phyloP scores from a whole-genome alignment of 2,113 vertebrate species.

The Pollimyrus isidori region DNA sequence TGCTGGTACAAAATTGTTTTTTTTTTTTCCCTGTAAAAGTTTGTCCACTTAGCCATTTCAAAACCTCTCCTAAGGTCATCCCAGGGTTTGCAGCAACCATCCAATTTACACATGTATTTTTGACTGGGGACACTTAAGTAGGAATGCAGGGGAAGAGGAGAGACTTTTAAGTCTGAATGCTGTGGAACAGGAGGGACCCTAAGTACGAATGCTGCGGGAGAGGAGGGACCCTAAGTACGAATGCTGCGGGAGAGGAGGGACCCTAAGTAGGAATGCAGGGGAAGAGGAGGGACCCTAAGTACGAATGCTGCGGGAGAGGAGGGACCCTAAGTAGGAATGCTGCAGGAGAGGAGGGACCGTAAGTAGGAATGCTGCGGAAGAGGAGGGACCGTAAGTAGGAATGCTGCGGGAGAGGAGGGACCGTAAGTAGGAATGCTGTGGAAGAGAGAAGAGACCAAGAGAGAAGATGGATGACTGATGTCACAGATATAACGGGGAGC shows the following conservation, averaged over 20 bases:
- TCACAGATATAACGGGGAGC: neutral
- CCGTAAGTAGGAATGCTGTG: neutral
- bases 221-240: neutral
- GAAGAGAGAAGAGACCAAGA: neutral
- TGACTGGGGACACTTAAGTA: neutral
- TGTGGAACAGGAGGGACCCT: neutral
- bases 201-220: too few species aligned
- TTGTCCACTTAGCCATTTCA: neutral
- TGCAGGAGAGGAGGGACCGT: too few species aligned
- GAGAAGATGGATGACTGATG: neutral
- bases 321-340: too few species aligned
- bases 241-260: neutral
- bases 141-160: neutral
- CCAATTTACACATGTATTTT: neutral
- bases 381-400: too few species aligned
- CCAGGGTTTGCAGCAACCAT: neutral
- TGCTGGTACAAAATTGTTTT: neutral
- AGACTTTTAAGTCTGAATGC: too few species aligned
- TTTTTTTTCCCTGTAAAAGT: neutral
- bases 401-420: neutral
- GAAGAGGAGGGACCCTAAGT: neutral
- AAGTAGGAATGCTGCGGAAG: too few species aligned
- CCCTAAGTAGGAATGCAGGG: too few species aligned
- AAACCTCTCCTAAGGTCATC: neutral
- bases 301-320: neutral